Percentiles rank a stretch among this genome's conserved stretches.
phyloP scores from a whole-genome alignment of 2,888 invertebrate species.

The Drosophila subquinaria region DNA sequence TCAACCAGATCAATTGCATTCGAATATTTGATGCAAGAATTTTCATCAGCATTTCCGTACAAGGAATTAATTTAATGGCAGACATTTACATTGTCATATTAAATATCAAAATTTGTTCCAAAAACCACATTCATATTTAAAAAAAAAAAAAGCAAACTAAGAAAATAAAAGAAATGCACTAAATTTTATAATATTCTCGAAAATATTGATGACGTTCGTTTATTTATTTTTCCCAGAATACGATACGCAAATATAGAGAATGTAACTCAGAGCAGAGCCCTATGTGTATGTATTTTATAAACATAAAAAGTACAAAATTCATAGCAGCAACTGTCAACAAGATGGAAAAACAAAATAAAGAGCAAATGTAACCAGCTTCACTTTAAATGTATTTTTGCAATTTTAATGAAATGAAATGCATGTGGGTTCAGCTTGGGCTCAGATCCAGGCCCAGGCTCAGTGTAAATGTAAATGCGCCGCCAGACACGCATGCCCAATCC shows the following conservation, averaged over 20 bases:
- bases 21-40: not conserved
- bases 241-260: not conserved
- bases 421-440: constrained; percentile 48
- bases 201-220: too few species aligned
- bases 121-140: not conserved
- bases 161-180: too few species aligned
- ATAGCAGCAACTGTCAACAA: constrained; percentile 8
- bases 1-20: not conserved
- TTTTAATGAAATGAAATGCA: constrained; percentile 80
- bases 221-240: not conserved
- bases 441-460: constrained; percentile 21
- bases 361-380: constrained; percentile 48
- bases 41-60: not conserved
- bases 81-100: not conserved
- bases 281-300: not conserved
- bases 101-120: not conserved
- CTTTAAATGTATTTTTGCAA: constrained; percentile 74
- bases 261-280: not conserved
- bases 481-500: constrained; percentile 57
- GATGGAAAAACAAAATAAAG: not conserved
- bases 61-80: not conserved
- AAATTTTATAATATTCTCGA: too few species aligned
- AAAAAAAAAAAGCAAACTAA: too few species aligned
- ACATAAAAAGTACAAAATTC: constrained; percentile 7
- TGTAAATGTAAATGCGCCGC: constrained; percentile 63